Evolutionary conservation across 2,888 invertebrate genomes (phyloP).

Genomic region (Neoitamus cyanurus): DNA sequence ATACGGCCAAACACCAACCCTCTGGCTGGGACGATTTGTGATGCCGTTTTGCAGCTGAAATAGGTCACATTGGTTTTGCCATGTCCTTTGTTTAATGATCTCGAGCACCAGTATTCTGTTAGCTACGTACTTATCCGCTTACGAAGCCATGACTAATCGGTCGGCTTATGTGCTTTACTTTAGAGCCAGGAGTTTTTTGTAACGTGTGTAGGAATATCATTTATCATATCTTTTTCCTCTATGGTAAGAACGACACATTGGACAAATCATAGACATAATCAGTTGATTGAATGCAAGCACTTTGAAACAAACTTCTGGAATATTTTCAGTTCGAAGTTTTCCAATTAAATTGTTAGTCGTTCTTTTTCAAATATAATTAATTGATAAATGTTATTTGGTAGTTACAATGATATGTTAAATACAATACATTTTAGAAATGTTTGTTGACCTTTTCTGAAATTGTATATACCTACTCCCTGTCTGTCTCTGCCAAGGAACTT

Average conservation of each 20-base stretch:
- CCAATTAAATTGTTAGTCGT: no score
- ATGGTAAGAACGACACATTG: background rate
- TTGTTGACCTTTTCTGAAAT: no score
- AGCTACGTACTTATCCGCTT: slow-evolving; percentile 28
- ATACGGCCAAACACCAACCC: background rate
- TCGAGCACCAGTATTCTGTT: background rate
- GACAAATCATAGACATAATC: background rate
- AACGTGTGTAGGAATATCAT: slow-evolving; percentile 5
- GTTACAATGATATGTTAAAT: no score
- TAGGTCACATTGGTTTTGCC: slow-evolving; percentile 38
- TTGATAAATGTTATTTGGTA: no score
- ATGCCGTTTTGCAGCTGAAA: slow-evolving; percentile 35
- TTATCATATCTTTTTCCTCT: slow-evolving; percentile 4
- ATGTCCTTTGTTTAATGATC: slow-evolving; percentile 37
- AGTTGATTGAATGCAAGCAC: no score
- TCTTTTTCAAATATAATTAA: no score
- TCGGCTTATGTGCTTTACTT: slow-evolving; percentile 2
- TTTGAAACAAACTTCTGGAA: no score
- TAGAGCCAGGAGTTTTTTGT: background rate
- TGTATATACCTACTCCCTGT: no score
- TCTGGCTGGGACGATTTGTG: slow-evolving; percentile 15
- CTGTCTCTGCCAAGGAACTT: no score
- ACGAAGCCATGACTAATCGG: slow-evolving; percentile 22
- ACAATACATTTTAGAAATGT: no score
- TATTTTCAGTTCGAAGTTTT: no score